Conservation (phyloP, 2,113 vertebrate genomes). For the Phylloscopus trochilus region DNA sequence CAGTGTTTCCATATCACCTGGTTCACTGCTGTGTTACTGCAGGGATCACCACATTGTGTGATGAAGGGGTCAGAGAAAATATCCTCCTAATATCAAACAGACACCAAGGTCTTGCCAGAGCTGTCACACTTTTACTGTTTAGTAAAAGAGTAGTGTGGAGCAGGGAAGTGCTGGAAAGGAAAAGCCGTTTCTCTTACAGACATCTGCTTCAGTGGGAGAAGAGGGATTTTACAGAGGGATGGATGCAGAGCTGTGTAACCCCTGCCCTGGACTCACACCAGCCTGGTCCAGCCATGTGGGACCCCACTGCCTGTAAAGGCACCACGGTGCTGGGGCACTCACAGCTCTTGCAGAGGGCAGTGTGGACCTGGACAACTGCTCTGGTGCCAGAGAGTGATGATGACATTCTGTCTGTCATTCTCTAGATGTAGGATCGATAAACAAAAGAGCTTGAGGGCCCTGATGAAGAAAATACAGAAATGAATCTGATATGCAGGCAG, state of each 20-base stretch:
- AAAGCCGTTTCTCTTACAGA: neutral
- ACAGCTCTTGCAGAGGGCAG: neutral
- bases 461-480: neutral
- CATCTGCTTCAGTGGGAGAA: neutral
- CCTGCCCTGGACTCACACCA: neutral
- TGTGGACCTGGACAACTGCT: neutral
- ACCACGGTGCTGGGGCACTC: neutral
- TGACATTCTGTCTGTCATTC: neutral
- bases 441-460: neutral
- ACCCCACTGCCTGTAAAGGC: fast-evolving
- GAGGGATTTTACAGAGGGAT: neutral
- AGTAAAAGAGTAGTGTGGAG: neutral
- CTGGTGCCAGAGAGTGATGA: neutral
- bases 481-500: neutral
- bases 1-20: neutral
- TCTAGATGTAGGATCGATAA: neutral
- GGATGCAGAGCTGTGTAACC: neutral
- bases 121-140: neutral
- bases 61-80: neutral
- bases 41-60: neutral
- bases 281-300: neutral
- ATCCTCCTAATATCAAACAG: neutral
- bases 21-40: neutral
- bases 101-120: neutral
- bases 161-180: neutral